Evolutionary conservation across 2,113 vertebrate species (phyloP).

Genomic region (Phrynosoma platyrhinos): DNA sequence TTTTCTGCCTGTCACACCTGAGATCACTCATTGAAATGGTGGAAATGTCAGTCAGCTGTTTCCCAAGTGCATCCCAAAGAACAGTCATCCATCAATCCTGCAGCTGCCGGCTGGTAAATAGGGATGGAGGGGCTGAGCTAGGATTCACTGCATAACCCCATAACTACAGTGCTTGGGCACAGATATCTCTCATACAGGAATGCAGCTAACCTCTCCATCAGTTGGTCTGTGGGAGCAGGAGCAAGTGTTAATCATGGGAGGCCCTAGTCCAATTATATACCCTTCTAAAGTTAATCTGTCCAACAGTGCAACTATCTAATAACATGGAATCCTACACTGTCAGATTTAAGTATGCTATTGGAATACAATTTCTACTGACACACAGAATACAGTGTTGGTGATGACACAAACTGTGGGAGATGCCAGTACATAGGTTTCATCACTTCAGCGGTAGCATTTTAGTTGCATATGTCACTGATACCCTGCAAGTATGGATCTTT

Average conservation of each 20-base stretch:
- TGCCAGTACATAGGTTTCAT: not conserved
- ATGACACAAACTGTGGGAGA: slow-evolving; percentile 1
- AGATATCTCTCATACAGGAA: no score
- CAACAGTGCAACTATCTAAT: not conserved
- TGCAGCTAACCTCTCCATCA: not conserved
- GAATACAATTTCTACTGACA: slow-evolving; percentile 8
- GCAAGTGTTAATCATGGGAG: not conserved
- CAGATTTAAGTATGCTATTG: not conserved
- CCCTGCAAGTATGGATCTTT: not conserved
- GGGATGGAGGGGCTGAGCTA: no score
- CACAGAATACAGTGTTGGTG: not conserved
- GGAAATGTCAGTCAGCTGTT: no score
- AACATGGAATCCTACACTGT: not conserved
- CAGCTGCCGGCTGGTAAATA: no score
- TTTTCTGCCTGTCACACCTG: no score
- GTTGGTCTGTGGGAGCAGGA: not conserved
- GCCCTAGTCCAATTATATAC: not conserved
- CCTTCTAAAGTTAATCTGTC: not conserved
- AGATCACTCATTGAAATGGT: no score
- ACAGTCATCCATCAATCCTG: no score
- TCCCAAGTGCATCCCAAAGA: no score
- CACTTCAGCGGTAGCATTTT: not conserved
- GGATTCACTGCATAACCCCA: no score
- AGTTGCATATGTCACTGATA: not conserved
- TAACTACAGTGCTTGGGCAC: no score